These are phyloP conservation scores for Tokudaia muenninki DNA, from an alignment of 2,797 vertebrate species.

Conservation along the genomic window DNA sequence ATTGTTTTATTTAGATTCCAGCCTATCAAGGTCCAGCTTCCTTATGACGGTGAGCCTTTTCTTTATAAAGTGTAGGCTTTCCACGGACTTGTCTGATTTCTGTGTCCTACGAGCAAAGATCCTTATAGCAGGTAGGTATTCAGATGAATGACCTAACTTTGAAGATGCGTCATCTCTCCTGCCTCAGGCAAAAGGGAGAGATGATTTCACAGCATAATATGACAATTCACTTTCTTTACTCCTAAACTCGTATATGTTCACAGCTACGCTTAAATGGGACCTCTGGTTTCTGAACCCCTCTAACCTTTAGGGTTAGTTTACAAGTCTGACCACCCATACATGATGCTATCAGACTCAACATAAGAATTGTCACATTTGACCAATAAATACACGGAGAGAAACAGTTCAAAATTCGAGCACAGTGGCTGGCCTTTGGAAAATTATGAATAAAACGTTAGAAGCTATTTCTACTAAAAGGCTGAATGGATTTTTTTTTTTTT, in stretches of 20 bases:
- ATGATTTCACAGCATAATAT: conserved; percentile 56
- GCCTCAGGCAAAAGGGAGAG: conserved; percentile 52
- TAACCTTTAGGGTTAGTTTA: not conserved
- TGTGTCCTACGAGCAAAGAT: not conserved
- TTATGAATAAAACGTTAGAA: not conserved
- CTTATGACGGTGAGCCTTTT: not conserved
- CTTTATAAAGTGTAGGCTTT: not conserved
- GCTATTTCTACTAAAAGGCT: not conserved
- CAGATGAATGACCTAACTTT: conserved; percentile 46
- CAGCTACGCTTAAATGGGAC: too few relatives aligned
- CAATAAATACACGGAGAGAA: not conserved
- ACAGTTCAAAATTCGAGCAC: not conserved
- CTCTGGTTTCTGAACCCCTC: not conserved
- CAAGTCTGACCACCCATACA: not conserved
- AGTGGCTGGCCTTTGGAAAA: not conserved
- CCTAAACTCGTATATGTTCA: not conserved
- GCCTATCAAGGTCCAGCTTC: not conserved
- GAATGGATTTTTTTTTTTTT: conserved; percentile 27
- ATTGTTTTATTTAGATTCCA: not conserved
- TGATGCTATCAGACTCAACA: too few relatives aligned
- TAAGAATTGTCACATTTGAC: not conserved
- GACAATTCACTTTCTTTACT: conserved; percentile 52
- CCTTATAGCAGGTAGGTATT: not conserved
- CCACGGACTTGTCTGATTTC: not conserved
- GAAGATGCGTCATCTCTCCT: conserved; percentile 32